A percentile compares a stretch with the other conserved stretches of the same genome.
Evolutionary conservation across 2,797 vertebrate species (phyloP).

Genomic region (Tachyglossus aculeatus): DNA sequence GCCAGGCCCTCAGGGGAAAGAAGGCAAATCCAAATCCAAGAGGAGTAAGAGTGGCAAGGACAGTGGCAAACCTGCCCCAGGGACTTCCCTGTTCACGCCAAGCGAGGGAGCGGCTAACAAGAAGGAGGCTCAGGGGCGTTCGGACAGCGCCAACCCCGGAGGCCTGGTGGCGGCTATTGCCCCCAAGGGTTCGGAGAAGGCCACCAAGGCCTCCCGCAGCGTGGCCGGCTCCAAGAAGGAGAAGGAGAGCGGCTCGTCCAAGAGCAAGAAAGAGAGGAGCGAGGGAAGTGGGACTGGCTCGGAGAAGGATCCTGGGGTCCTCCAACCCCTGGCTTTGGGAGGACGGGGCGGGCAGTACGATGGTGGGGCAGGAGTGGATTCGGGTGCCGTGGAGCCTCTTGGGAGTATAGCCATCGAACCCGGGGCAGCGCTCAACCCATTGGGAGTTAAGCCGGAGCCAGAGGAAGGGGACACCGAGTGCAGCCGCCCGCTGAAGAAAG

Average conservation of each 20-base stretch:
- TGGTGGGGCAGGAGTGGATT: slow-evolving; percentile 85
- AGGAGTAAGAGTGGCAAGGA: slow-evolving; percentile 98
- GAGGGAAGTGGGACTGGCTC: slow-evolving; percentile 80
- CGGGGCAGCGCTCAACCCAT: slow-evolving; percentile 89
- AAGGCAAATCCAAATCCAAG: slow-evolving; percentile 99
- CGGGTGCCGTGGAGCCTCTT: slow-evolving; percentile 88
- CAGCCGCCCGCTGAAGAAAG: slow-evolving; percentile 92
- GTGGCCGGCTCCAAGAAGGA: slow-evolving; percentile 92
- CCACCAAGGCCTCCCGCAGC: slow-evolving; percentile 87
- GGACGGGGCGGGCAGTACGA: slow-evolving; percentile 88
- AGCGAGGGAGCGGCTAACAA: slow-evolving; percentile 85
- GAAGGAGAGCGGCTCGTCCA: slow-evolving; percentile 90
- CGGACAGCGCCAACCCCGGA: slow-evolving; percentile 82
- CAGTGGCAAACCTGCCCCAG: slow-evolving; percentile 86
- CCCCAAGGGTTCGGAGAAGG: slow-evolving; percentile 91
- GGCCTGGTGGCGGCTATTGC: slow-evolving; percentile 75
- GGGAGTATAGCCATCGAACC: slow-evolving; percentile 96
- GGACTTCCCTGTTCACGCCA: slow-evolving; percentile 80
- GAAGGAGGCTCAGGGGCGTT: slow-evolving; percentile 91
- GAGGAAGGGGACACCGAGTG: slow-evolving; percentile 94
- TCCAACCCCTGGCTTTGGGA: slow-evolving; percentile 84
- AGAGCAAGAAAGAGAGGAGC: slow-evolving; percentile 96
- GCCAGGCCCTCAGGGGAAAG: slow-evolving; percentile 96
- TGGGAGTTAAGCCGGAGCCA: slow-evolving; percentile 91
- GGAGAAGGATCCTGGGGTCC: slow-evolving; percentile 89